Evolutionary conservation across 2,113 vertebrate species (phyloP), one percentile per base, ranked within the genome.

Genomic region (Odontophorus gujanensis): DNA sequence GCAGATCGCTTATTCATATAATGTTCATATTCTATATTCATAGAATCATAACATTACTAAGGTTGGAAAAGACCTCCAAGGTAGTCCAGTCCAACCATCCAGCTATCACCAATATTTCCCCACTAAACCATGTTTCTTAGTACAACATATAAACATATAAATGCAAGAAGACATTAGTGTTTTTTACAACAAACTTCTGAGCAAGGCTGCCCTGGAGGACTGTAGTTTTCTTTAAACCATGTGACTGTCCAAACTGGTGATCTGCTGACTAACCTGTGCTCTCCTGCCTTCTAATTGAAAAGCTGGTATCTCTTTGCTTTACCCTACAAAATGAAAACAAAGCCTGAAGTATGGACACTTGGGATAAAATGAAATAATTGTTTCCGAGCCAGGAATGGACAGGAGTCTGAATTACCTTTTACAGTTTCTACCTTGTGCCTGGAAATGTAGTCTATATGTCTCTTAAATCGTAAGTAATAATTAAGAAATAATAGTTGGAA

Each of bases 161-260:
- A 50, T 12, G 11, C 22, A 50, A 24, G 48, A 11, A 12, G 21
- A 48, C 21, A 12, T 22, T 48, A 24, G 11, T 50, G 48, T 50
- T 50, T 50, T 50, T 50, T 50, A 50, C 48, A 50, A 12, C 6
- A n/a, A 43, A 11, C 7, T 45, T 45, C n/a, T 9, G 62, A 51
- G 9, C 22, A 42, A 62, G 42, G 20, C 26, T 59, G 71, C 9
- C 32, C 0, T 0, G 61, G 47, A 26, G 5, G 9, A 3, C 20
- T 8, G 1, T 1, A 0, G 4, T 30, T 5, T 3, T 65, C 22
- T 42, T 62, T 3, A 10, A 2, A 9, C 8, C 8, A 36, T 9
- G 15, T 1, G 0, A 28, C 9, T 7, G 57, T 48, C 24, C 51
- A 38, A 38, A 42, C 2, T 55, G 45, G 13, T 15, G 11, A 2